Evolutionary conservation across 2,797 vertebrate genomes (phyloP), one percentile per base, ranked within the genome.

Genomic region (Hippocampus kuda): DNA sequence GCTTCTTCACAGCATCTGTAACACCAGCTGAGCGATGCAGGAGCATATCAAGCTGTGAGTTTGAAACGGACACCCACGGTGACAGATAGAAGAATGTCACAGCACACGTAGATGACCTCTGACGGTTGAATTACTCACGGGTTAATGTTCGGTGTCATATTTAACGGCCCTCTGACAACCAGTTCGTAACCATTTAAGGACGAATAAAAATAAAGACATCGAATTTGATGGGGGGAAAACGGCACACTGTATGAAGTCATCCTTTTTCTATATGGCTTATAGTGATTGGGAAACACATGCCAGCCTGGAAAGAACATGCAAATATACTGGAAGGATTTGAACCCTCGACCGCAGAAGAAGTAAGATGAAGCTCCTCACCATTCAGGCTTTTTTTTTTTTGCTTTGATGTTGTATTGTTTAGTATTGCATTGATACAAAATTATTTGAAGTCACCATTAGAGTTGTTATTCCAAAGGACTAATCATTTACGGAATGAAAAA

Each of bases 61-160:
- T 86, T 82, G 81, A 85, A 84, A 82, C 80, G 24, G 84, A 87
- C 83, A 85, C 81, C 83, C 71, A 70, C 69, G 46, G 79, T 79
- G 80, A 83, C 79, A 69, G 78, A 78, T 71, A 82, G 72, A 83
- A 81, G 74, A 80, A 57, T 72, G 69, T 5, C 67, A 72, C 76
- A 63, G 70, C 79, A 83, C 87, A 86, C 80, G 82, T 77, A 83
- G 79, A 83, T 83, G 84, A 87, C 81, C 86, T 70, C 69, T n/a
- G 68, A 77, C 83, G 78, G 80, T 86, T 73, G 77, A 63, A 70
- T 81, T 75, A 66, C 74, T 83, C 72, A 75, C 65, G 9, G 63
- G 44, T 46, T 13, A 65, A 65, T 48, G 44, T 46, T 65, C n/a
- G 5, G n/a, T 42, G 63, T 26, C 18, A 46, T 38, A 46, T 24